Percentiles rank a stretch among this genome's conserved stretches.
These are phyloP conservation scores for Lordiphosa andalusiaca DNA, from an alignment of 2,888 invertebrate species.

Conservation along the genomic window DNA sequence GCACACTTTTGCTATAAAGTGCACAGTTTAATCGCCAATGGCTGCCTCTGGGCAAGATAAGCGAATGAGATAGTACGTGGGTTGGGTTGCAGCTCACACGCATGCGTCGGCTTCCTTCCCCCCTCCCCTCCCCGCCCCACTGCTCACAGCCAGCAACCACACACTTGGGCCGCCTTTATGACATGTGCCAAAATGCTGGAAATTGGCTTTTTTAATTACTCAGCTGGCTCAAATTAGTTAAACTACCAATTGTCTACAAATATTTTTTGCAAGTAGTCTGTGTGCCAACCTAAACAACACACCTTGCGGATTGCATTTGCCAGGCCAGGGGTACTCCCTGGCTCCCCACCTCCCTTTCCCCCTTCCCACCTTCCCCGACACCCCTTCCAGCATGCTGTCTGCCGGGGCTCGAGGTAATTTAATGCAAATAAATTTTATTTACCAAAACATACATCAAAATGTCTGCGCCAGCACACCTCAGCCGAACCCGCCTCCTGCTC, in stretches of 20 bases:
- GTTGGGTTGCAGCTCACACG: conserved; percentile 24
- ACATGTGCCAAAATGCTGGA: conserved; percentile 37
- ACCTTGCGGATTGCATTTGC: conserved; percentile 9
- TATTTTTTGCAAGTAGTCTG: conserved; percentile 66
- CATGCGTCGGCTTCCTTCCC: conserved; percentile 24
- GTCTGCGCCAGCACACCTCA: conserved; percentile 67
- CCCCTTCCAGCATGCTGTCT: conserved; percentile 1
- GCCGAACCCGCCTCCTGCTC: neutral
- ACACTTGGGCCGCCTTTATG: conserved; percentile 30
- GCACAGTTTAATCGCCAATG: conserved; percentile 73
- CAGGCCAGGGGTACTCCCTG: neutral
- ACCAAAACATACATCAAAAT: conserved; percentile 75
- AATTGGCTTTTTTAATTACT: conserved; percentile 54
- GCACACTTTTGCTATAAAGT: conserved; percentile 63
- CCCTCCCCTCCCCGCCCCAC: neutral
- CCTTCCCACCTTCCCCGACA: neutral
- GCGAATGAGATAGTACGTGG: conserved; percentile 38
- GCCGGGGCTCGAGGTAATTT: conserved; percentile 59
- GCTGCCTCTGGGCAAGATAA: conserved; percentile 72
- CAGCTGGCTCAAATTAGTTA: conserved; percentile 70
- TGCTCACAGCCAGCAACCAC: too few relatives aligned
- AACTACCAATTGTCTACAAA: conserved; percentile 73
- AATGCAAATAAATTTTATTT: conserved; percentile 78
- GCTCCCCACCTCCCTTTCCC: too few relatives aligned
- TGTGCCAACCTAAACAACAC: conserved; percentile 30